These are phyloP conservation scores for Gnatocerus cornutus DNA, from an alignment of 2,888 invertebrate species.

Conservation along the genomic window DNA sequence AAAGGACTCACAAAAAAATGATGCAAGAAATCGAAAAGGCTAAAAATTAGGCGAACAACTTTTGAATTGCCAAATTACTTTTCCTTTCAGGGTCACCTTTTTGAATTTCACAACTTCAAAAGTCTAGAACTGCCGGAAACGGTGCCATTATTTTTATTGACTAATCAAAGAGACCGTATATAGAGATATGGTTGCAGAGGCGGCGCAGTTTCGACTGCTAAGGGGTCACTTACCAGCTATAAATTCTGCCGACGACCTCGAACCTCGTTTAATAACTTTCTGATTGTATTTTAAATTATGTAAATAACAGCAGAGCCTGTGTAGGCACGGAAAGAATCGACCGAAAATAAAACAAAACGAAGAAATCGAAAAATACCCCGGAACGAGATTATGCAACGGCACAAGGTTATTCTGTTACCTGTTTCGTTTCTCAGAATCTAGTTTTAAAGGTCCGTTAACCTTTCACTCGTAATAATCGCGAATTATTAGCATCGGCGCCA, in stretches of 20 bases:
- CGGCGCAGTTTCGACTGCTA: conserved; percentile 7
- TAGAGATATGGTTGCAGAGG: conserved; percentile 17
- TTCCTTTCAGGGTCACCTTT: conserved; percentile 1
- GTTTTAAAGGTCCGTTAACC: conserved; percentile 58
- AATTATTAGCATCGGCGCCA: conserved; percentile 48
- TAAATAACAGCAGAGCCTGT: conserved; percentile 33
- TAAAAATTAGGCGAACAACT: conserved; percentile 4
- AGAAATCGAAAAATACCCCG: conserved; percentile 35
- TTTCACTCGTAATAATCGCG: conserved; percentile 53
- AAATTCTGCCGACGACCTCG: conserved; percentile 27
- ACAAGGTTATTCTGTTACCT: conserved; percentile 58
- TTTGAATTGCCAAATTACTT: conserved; percentile 4
- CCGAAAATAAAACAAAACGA: conserved; percentile 19
- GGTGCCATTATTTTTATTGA: conserved; percentile 26
- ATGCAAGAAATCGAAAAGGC: neutral
- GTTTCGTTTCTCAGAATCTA: conserved; percentile 57
- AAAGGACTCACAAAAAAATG: neutral
- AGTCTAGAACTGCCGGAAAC: conserved; percentile 2
- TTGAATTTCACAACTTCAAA: neutral
- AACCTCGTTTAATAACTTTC: conserved; percentile 35
- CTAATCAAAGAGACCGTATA: conserved; percentile 8
- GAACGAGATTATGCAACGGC: conserved; percentile 53
- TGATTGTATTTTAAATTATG: conserved; percentile 45
- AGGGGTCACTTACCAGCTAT: conserved; percentile 39
- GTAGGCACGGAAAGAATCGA: conserved; percentile 32